A percentile compares a stretch with the other conserved stretches of the same genome.
phyloP scores from a whole-genome alignment of 2,113 vertebrate species.

The Epinephelus moara region DNA sequence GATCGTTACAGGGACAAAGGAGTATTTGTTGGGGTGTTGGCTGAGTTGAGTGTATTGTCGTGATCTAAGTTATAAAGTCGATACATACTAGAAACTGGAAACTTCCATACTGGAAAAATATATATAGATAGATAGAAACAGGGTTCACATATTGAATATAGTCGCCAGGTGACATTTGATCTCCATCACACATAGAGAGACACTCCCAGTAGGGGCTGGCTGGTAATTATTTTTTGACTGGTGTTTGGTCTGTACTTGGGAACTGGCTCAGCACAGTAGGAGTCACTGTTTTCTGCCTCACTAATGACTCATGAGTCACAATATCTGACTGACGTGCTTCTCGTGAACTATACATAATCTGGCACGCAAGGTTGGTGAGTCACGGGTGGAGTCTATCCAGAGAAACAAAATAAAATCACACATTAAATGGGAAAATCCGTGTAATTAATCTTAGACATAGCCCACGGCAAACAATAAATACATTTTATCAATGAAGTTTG shows the following conservation, averaged over 20 bases:
- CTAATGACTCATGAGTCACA: slow-evolving; percentile 37
- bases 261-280: slow-evolving; percentile 19
- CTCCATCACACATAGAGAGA: neutral
- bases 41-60: neutral
- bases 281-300: slow-evolving; percentile 15
- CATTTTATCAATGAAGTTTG: neutral
- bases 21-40: neutral
- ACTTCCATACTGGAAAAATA: neutral
- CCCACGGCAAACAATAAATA: neutral
- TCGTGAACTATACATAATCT: slow-evolving; percentile 36
- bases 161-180: slow-evolving; percentile 17
- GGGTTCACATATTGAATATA: neutral
- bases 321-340: slow-evolving; percentile 36
- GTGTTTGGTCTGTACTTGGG: slow-evolving; percentile 2
- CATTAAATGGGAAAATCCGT: neutral
- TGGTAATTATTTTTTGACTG: slow-evolving; percentile 20
- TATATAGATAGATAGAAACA: neutral
- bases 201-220: neutral
- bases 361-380: slow-evolving; percentile 4
- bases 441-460: neutral
- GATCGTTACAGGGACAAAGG: slow-evolving; percentile 17
- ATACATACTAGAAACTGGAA: neutral
- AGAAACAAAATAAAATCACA: slow-evolving; percentile 2
- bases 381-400: slow-evolving; percentile 26
- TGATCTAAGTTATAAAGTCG: slow-evolving; percentile 17